These are phyloP conservation scores for Sorex maritimensis DNA, from an alignment of 2,797 vertebrate species.

Conservation along the genomic window DNA sequence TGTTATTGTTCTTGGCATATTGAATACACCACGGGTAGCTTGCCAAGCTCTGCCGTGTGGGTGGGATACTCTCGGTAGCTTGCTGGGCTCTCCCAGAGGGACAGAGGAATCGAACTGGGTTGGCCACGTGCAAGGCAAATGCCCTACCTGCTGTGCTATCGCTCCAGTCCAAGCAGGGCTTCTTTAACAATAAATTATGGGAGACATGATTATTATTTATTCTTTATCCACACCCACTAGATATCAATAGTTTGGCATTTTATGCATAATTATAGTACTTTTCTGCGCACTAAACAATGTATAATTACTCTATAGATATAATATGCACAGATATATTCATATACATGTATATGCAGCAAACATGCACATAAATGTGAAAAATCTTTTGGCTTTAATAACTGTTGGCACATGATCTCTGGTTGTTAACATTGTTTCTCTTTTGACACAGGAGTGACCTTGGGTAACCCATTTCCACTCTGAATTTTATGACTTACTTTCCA, in stretches of 20 bases:
- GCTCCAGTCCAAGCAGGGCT: too few relatives aligned
- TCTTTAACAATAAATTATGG: constrained; percentile 50
- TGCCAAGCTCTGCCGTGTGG: too few relatives aligned
- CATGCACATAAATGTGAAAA: neutral
- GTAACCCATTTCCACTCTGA: constrained; percentile 90
- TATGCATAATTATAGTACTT: constrained; percentile 78
- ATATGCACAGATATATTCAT: neutral
- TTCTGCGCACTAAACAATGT: constrained; percentile 26
- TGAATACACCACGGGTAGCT: too few relatives aligned
- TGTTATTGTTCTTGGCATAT: too few relatives aligned
- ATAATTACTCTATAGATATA: constrained; percentile 22
- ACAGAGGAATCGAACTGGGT: too few relatives aligned
- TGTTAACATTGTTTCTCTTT: constrained; percentile 87
- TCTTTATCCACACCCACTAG: constrained; percentile 60
- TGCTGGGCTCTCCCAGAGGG: too few relatives aligned
- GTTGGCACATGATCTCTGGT: constrained; percentile 79
- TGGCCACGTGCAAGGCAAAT: too few relatives aligned
- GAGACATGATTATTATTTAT: constrained; percentile 79
- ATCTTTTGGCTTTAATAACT: constrained; percentile 79
- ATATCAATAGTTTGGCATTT: constrained; percentile 84
- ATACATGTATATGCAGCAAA: constrained; percentile 66
- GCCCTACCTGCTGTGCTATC: too few relatives aligned
- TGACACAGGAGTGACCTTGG: constrained; percentile 89
- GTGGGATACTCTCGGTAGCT: too few relatives aligned
- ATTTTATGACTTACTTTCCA: constrained; percentile 90